phyloP scores from a whole-genome alignment of 2,888 invertebrate genomes.

The Lasius fuliginosus region DNA sequence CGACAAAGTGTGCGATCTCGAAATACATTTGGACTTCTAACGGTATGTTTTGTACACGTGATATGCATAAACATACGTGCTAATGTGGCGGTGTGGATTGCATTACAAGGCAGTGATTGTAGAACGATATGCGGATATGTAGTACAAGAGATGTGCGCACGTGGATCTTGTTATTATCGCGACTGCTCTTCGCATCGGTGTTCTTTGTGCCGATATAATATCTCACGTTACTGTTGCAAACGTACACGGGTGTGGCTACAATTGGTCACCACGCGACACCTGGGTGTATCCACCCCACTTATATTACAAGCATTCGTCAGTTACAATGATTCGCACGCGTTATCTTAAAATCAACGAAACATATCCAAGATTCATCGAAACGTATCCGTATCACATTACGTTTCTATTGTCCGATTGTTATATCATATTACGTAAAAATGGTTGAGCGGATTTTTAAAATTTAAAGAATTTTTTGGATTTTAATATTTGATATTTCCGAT shows the following conservation, averaged over 20 bases:
- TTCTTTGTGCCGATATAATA: constrained; percentile 66
- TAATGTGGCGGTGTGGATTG: constrained; percentile 66
- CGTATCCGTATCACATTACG: neutral
- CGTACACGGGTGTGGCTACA: constrained; percentile 65
- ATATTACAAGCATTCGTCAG: neutral
- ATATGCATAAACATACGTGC: constrained; percentile 66
- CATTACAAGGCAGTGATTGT: constrained; percentile 71
- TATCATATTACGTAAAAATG: neutral
- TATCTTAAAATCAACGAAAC: neutral
- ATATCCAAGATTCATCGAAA: neutral
- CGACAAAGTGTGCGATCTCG: constrained; percentile 7
- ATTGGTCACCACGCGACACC: constrained; percentile 58
- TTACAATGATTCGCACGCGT: neutral
- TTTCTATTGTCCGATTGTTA: neutral
- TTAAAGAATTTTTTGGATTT: neutral
- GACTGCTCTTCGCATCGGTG: constrained; percentile 57
- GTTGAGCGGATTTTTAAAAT: neutral
- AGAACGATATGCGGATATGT: constrained; percentile 67
- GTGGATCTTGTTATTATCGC: constrained; percentile 72
- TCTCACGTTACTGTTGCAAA: constrained; percentile 73
- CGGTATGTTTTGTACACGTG: constrained; percentile 67
- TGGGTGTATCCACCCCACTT: constrained; percentile 10
- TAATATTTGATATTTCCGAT: neutral
- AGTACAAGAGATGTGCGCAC: constrained; percentile 70
- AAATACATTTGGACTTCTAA: constrained; percentile 44